A percentile compares a stretch with the other conserved stretches of the same genome.
These are phyloP conservation scores for Lemur catta DNA, from an alignment of 2,797 vertebrate species.

Conservation along the genomic window DNA sequence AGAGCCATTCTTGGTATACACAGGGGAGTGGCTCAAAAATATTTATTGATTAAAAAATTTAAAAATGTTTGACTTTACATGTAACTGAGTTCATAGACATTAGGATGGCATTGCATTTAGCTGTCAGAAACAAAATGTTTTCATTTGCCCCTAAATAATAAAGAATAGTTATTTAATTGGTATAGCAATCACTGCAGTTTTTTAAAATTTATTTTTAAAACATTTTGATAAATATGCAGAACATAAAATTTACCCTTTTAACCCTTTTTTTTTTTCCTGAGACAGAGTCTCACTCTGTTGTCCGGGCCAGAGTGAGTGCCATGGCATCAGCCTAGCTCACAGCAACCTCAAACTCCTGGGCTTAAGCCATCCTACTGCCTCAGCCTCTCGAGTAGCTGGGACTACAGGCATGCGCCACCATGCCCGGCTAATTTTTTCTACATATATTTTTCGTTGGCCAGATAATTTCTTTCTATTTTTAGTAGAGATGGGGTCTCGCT, in stretches of 20 bases:
- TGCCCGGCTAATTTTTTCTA: too few species aligned
- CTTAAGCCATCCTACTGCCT: too few species aligned
- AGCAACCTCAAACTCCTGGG: too few species aligned
- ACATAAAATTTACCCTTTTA: neutral
- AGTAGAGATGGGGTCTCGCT: too few species aligned
- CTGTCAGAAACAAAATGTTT: constrained; percentile 17
- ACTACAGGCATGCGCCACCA: too few species aligned
- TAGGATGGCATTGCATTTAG: neutral
- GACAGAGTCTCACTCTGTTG: too few species aligned
- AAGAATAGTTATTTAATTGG: neutral
- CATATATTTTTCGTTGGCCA: too few species aligned
- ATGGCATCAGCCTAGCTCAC: too few species aligned
- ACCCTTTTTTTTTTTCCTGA: too few species aligned
- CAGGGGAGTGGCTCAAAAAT: neutral
- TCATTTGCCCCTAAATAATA: neutral
- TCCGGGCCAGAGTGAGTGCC: too few species aligned
- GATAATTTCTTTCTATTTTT: too few species aligned
- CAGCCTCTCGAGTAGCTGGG: too few species aligned
- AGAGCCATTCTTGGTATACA: neutral
- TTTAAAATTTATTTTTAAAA: neutral
- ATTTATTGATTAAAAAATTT: constrained; percentile 10
- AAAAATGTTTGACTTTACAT: constrained; percentile 12
- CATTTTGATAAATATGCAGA: neutral
- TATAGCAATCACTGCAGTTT: neutral
- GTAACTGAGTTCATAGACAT: neutral